A percentile compares a stretch with the other conserved stretches of the same genome.
These are phyloP conservation scores for Venusia cambrica DNA, from an alignment of 2,888 invertebrate genomes.

Conservation along the genomic window DNA sequence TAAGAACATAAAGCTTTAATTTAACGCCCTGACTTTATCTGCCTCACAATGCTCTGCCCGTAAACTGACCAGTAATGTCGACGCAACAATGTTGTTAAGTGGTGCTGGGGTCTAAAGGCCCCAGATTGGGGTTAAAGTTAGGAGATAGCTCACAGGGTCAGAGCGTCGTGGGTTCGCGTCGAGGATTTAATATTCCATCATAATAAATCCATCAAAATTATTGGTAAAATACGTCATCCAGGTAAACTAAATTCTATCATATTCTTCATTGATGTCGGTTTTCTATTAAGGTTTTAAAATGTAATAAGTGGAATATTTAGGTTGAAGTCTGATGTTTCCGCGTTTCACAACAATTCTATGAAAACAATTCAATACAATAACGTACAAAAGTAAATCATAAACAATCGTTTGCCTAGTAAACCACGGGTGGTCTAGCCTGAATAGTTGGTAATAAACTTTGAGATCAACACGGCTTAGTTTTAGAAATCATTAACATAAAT, in stretches of 20 bases:
- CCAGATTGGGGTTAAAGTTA: constrained; percentile 7
- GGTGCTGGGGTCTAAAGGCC: constrained; percentile 7
- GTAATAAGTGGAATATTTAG: too few species aligned
- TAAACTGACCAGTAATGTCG: constrained; percentile 17
- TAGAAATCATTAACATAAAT: neutral
- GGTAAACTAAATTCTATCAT: too few species aligned
- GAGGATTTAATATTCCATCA: too few species aligned
- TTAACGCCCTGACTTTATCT: constrained; percentile 14
- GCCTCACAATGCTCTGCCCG: constrained; percentile 7
- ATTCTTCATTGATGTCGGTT: too few species aligned
- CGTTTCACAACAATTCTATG: constrained; percentile 3
- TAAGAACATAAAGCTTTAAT: constrained; percentile 3
- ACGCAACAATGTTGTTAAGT: constrained; percentile 19
- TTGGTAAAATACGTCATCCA: too few species aligned
- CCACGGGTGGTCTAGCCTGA: constrained; percentile 5
- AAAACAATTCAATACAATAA: constrained; percentile 10
- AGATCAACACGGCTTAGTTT: too few species aligned
- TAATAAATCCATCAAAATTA: too few species aligned
- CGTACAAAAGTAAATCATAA: too few species aligned
- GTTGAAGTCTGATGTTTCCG: constrained; percentile 6
- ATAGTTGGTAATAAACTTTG: too few species aligned
- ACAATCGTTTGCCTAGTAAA: constrained; percentile 1
- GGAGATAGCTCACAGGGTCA: too few species aligned
- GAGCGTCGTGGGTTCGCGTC: too few species aligned
- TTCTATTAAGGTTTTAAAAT: too few species aligned